Evolutionary conservation across 23 tunicate genomes (phyloP).

Genomic region (Trididemnum miniatum): DNA sequence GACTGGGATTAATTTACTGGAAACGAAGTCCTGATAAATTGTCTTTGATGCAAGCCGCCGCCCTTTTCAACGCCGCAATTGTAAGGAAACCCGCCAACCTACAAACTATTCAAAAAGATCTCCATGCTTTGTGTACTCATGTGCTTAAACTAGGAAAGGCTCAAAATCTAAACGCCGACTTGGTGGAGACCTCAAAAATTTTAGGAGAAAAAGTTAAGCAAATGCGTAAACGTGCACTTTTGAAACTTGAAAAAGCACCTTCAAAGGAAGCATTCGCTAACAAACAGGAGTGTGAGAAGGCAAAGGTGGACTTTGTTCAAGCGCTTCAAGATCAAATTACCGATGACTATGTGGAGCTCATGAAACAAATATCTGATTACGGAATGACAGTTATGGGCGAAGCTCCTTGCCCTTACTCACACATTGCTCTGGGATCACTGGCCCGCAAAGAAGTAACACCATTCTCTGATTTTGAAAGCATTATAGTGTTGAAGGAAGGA

Average conservation of each 20-base stretch:
- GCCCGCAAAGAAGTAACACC: conserved; percentile 64
- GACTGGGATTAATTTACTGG: conserved; percentile 7
- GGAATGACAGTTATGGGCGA: conserved; percentile 26
- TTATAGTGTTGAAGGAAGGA: conserved; percentile 47
- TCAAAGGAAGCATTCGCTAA: background rate
- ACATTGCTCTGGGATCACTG: conserved; percentile 42
- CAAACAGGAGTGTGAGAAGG: background rate
- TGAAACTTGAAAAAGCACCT: background rate
- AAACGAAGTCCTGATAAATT: conserved; percentile 26
- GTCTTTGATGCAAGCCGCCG: conserved; percentile 10
- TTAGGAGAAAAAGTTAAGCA: background rate
- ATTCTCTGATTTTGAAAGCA: conserved; percentile 67
- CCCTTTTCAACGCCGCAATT: conserved; percentile 26
- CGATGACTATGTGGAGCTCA: conserved; percentile 13
- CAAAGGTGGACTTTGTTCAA: background rate
- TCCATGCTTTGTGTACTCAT: background rate
- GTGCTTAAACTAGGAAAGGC: conserved; percentile 13
- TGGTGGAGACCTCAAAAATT: background rate
- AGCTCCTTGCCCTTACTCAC: conserved; percentile 49
- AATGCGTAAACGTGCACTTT: background rate
- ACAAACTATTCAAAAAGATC: background rate
- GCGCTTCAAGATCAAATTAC: conserved; percentile 12
- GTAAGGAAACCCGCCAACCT: conserved; percentile 11
- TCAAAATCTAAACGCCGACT: background rate
- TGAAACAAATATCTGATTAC: conserved; percentile 24